Evolutionary conservation across 2,888 invertebrate genomes (phyloP).

Genomic region (Ormyrus pomaceus): DNA sequence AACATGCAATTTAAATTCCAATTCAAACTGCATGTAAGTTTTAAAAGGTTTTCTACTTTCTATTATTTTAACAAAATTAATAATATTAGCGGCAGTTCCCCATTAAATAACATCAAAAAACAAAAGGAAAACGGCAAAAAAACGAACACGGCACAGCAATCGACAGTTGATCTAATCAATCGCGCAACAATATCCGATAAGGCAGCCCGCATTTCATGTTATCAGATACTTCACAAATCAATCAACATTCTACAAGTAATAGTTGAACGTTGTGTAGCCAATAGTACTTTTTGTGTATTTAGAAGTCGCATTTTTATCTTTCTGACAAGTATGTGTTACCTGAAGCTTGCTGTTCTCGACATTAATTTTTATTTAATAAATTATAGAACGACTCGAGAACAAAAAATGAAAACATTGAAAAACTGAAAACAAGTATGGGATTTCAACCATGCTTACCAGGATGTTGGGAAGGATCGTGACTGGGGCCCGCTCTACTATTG

Average conservation of each 20-base stretch:
- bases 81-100: not conserved
- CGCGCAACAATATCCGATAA: slow-evolving; percentile 9
- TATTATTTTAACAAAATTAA: no score
- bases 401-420: slow-evolving; percentile 17
- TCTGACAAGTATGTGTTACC: slow-evolving; percentile 15
- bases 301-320: not conserved
- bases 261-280: slow-evolving; percentile 23
- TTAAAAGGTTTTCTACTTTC: no score
- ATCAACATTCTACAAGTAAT: slow-evolving; percentile 20
- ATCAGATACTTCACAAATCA: slow-evolving; percentile 17
- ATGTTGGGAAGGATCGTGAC: slow-evolving; percentile 80
- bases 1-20: not conserved
- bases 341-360: slow-evolving; percentile 45
- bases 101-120: slow-evolving; percentile 46
- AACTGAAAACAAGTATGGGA: not conserved
- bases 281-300: not conserved
- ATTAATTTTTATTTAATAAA: slow-evolving; percentile 49
- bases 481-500: slow-evolving; percentile 82
- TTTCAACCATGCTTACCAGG: slow-evolving; percentile 76
- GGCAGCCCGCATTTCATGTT: not conserved
- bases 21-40: no score
- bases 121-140: slow-evolving; percentile 50
- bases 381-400: slow-evolving; percentile 18
- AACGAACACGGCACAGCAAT: slow-evolving; percentile 41
- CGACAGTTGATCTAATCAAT: slow-evolving; percentile 28